These are phyloP conservation scores for Strigops habroptila DNA, from an alignment of 2,113 vertebrate species.

Conservation along the genomic window DNA sequence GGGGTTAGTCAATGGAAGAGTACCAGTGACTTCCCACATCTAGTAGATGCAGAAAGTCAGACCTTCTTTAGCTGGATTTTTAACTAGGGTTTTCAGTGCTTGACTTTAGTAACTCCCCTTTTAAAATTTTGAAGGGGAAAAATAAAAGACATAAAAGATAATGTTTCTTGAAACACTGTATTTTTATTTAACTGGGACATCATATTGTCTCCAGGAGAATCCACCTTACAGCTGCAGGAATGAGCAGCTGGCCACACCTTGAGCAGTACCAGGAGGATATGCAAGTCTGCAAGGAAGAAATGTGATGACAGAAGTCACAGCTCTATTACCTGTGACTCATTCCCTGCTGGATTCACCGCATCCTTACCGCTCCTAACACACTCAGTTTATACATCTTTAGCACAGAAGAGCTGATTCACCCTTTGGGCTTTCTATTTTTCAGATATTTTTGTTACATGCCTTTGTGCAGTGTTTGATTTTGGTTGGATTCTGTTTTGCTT, in stretches of 20 bases:
- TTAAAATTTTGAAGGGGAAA: neutral
- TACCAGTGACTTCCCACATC: neutral
- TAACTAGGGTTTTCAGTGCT: neutral
- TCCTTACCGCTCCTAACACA: neutral
- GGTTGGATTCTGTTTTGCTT: neutral
- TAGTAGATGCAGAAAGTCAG: neutral
- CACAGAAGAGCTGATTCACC: neutral
- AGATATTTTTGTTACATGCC: neutral
- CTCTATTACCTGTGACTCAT: neutral
- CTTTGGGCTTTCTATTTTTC: neutral
- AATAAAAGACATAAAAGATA: neutral
- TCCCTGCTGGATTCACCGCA: neutral
- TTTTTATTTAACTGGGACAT: neutral
- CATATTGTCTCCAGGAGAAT: neutral
- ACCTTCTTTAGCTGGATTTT: neutral
- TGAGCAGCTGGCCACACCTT: neutral
- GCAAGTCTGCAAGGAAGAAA: neutral
- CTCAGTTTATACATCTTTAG: neutral
- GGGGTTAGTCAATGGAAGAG: neutral
- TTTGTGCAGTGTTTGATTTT: neutral
- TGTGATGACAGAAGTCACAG: neutral
- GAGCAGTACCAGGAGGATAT: neutral
- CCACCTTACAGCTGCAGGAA: neutral
- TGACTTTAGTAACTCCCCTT: neutral
- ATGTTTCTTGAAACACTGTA: accelerated